Percentiles rank a stretch among this genome's conserved stretches.
These are phyloP conservation scores for Helostoma temminkii DNA, from an alignment of 2,797 vertebrate genomes.

Conservation along the genomic window DNA sequence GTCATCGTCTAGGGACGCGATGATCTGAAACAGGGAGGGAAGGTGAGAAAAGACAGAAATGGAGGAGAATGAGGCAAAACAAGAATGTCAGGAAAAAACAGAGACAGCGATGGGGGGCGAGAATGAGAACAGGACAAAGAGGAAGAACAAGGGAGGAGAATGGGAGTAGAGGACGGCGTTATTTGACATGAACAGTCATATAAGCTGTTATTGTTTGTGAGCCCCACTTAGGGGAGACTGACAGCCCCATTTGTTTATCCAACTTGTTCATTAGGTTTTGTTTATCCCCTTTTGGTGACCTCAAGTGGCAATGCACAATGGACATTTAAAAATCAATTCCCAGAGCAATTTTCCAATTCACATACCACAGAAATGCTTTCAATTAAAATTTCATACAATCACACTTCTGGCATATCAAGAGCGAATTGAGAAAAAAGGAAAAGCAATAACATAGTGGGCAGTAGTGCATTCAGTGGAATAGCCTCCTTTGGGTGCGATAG, in stretches of 20 bases:
- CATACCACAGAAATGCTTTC: conserved; percentile 82
- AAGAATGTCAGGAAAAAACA: conserved; percentile 11
- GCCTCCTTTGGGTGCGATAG: conserved; percentile 70
- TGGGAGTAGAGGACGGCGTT: conserved; percentile 47
- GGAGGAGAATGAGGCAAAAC: conserved; percentile 18
- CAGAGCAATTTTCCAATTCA: conserved; percentile 84
- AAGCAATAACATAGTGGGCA: conserved; percentile 76
- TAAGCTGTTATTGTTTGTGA: conserved; percentile 63
- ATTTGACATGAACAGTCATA: conserved; percentile 66
- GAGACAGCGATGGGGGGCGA: neutral
- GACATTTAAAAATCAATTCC: conserved; percentile 80
- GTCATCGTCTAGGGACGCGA: conserved; percentile 95
- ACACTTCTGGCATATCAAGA: conserved; percentile 78
- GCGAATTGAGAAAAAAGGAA: conserved; percentile 49
- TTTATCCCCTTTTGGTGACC: conserved; percentile 77
- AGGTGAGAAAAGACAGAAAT: conserved; percentile 28
- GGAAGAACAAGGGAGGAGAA: conserved; percentile 29
- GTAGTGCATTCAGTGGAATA: conserved; percentile 76
- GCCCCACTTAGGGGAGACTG: conserved; percentile 72
- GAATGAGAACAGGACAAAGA: conserved; percentile 27
- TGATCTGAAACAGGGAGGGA: conserved; percentile 86
- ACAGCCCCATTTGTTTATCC: conserved; percentile 79
- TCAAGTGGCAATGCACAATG: conserved; percentile 75
- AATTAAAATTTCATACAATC: conserved; percentile 84
- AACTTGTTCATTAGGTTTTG: conserved; percentile 82